phyloP scores from a whole-genome alignment of 2,113 vertebrate species.

The Cryptotis parvus region DNA sequence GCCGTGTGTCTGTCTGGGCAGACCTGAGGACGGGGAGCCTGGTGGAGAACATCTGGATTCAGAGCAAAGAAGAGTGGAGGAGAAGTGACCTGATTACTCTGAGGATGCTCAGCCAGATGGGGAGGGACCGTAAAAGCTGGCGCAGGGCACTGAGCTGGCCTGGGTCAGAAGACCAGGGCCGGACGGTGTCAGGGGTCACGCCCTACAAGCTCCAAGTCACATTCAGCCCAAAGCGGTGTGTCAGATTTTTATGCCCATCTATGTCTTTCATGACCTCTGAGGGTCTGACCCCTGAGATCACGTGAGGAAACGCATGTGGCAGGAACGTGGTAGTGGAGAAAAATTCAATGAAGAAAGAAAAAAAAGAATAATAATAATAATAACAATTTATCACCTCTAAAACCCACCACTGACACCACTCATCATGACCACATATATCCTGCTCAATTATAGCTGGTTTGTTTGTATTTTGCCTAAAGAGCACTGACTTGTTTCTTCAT shows the following conservation, averaged over 20 bases:
- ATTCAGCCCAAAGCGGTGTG: constrained; percentile 7
- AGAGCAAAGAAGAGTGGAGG: constrained; percentile 58
- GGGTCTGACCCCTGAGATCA: no score
- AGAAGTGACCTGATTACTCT: constrained; percentile 61
- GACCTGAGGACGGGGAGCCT: constrained; percentile 40
- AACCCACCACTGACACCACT: background rate
- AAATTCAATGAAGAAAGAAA: constrained; percentile 2
- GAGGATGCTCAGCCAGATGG: constrained; percentile 56
- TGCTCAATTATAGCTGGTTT: constrained; percentile 14
- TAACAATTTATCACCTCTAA: background rate
- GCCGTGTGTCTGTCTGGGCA: constrained; percentile 40
- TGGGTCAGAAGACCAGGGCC: constrained; percentile 13
- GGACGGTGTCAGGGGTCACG: background rate
- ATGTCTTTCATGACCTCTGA: constrained; percentile 41
- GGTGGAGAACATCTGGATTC: constrained; percentile 70
- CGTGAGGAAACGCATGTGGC: constrained; percentile 23
- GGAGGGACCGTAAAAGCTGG: constrained; percentile 54
- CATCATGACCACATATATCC: background rate
- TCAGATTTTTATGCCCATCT: constrained; percentile 4
- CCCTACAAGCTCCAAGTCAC: background rate
- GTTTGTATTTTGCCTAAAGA: background rate
- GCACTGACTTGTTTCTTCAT: background rate
- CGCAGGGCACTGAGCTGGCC: constrained; percentile 2
- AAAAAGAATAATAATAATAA: background rate
- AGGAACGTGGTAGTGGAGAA: constrained; percentile 7